These are phyloP conservation scores for Pemphredon lugubris DNA, from an alignment of 2,888 invertebrate genomes.

Conservation along the genomic window DNA sequence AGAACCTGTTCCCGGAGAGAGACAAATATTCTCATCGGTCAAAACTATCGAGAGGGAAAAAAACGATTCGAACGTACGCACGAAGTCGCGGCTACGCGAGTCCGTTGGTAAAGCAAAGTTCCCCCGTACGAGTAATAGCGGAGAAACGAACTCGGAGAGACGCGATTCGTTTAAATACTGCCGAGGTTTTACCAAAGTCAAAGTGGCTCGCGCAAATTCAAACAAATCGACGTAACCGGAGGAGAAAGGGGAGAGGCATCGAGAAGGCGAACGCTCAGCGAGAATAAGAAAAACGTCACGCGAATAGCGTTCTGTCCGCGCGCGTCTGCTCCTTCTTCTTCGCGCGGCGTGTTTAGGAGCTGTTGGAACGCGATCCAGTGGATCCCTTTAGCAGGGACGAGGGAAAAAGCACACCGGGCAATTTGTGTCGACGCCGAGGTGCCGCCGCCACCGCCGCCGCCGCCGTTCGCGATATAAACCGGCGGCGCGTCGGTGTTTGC, in stretches of 20 bases:
- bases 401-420: constrained; percentile 72
- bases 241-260: constrained; percentile 2
- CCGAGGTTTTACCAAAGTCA: background rate
- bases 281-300: constrained; percentile 48
- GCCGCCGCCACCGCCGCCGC: constrained; percentile 57
- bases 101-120: too few relatives aligned
- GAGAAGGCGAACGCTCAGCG: constrained; percentile 8
- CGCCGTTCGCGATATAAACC: constrained; percentile 45
- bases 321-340: constrained; percentile 34
- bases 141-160: too few relatives aligned
- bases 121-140: too few relatives aligned
- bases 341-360: constrained; percentile 73
- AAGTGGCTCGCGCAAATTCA: constrained; percentile 23
- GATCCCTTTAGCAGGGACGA: constrained; percentile 56
- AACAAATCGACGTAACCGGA: constrained; percentile 50
- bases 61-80: too few relatives aligned
- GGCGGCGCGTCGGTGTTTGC: constrained; percentile 28
- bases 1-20: too few relatives aligned
- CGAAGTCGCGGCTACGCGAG: too few relatives aligned
- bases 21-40: too few relatives aligned
- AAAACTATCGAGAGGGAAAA: too few relatives aligned
- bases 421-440: constrained; percentile 75
- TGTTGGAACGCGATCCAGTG: constrained; percentile 72
- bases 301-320: constrained; percentile 20
- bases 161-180: constrained; percentile 48